phyloP scores from a whole-genome alignment of 2,797 vertebrate genomes.

The Pipistrellus nathusii region DNA sequence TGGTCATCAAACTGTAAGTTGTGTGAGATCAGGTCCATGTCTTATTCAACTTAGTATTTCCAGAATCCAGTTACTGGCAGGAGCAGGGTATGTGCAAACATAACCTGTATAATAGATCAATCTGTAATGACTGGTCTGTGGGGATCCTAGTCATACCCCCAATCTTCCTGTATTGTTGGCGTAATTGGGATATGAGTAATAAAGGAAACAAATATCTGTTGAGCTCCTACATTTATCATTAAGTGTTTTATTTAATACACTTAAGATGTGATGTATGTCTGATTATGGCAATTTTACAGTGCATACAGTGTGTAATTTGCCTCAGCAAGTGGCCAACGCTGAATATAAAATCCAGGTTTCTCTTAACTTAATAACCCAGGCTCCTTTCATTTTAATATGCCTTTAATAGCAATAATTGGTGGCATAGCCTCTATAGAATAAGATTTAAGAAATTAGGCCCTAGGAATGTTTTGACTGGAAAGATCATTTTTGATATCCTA shows the following conservation, averaged over 20 bases:
- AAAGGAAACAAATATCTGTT: not conserved
- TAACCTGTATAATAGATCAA: not conserved
- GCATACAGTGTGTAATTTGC: slow-evolving; percentile 26
- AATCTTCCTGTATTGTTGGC: not conserved
- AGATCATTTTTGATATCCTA: not conserved
- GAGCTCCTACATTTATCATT: not conserved
- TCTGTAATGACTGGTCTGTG: not conserved
- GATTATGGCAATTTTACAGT: slow-evolving; percentile 34
- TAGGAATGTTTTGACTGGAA: not conserved
- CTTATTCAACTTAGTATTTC: not conserved
- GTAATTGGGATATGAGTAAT: not conserved
- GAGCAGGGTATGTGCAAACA: not conserved
- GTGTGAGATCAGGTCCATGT: not conserved
- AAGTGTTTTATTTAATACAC: slow-evolving; percentile 23
- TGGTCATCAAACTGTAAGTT: not conserved
- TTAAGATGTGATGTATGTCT: not conserved
- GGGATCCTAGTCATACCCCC: not conserved
- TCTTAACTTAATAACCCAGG: not conserved
- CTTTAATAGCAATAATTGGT: not conserved
- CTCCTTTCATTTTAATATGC: not conserved
- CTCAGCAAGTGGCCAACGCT: not conserved
- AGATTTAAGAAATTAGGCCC: not conserved
- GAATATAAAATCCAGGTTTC: slow-evolving; percentile 40
- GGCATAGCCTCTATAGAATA: not conserved
- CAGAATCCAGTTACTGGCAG: not conserved